Base-by-base conservation (phyloP, 2,113 vertebrate species). In the Nematolebias whitei region DNA sequence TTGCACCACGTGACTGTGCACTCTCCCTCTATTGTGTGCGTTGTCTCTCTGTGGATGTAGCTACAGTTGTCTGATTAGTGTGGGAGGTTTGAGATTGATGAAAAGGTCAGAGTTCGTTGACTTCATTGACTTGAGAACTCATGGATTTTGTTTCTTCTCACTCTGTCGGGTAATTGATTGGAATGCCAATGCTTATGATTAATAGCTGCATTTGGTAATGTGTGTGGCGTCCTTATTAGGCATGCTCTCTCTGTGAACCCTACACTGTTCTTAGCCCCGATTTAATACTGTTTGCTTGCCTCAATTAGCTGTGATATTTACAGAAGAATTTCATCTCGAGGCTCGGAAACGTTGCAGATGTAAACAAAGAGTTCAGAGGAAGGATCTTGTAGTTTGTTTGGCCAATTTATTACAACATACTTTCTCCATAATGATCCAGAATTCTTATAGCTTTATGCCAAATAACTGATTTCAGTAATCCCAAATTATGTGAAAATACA, bases 121-220 rank as follows among this genome's bases (percentile, higher is more conserved):
- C 88, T 85, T 24, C 64, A 86, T 86, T 74, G 80, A 82, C 75
- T 78, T 5, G 0, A 26, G 64, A 71, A 58, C 71, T 78, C 79
- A 87, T 87, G 71, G 82, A 90, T 90, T 88, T 85, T 73, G 81
- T 84, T 85, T 81, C 83, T 76, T 14, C 61, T 39, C 72, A 64
- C 61, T 59, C 80, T 65, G 68, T 26, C 63, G 77, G 76, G 63
- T 67, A 85, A 90, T 86, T 81, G 81, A 88, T 87, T 59, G 43
- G 62, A 59, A 70, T 62, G 78, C 65, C 70, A 20, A 78, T 81
- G 74, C 74, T 78, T 76, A 77, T 82, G 84, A 88, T 87, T 71
- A 85, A 86, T 85, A 75, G 51, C 54, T 59, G 66, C 29, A 12
- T 60, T 35, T 59, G 57, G 77, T 45, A 63, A 56, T 45, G 40